phyloP scores from a whole-genome alignment of 2,113 vertebrate species.

The Callipepla squamata region DNA sequence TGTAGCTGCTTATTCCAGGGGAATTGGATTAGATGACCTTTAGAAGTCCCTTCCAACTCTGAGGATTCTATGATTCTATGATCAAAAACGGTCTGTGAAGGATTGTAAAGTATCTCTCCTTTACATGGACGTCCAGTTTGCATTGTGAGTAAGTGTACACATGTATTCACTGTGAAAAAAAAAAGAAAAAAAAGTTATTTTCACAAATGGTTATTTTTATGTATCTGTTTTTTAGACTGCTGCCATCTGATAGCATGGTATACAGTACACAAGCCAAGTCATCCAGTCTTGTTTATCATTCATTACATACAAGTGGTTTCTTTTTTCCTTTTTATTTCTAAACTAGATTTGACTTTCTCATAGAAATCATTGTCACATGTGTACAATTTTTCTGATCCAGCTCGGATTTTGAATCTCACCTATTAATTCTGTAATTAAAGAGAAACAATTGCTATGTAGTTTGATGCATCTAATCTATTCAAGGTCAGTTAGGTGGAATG shows the following conservation, averaged over 20 bases:
- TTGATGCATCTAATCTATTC: background rate
- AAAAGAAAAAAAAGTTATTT: background rate
- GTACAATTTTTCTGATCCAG: background rate
- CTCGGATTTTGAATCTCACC: background rate
- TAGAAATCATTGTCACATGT: background rate
- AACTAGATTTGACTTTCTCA: background rate
- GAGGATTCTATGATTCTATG: too few species aligned
- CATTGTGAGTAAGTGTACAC: background rate
- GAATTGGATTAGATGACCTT: too few species aligned
- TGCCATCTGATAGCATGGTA: background rate
- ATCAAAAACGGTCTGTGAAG: too few species aligned
- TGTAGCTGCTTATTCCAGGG: too few species aligned
- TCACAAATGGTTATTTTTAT: background rate
- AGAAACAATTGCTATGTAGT: background rate
- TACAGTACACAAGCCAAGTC: background rate
- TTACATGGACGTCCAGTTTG: accelerated
- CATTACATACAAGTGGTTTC: background rate
- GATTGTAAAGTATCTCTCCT: background rate
- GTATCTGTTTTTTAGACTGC: background rate
- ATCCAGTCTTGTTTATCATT: background rate
- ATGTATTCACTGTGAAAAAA: background rate
- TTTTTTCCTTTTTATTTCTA: background rate
- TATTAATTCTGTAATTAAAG: background rate
- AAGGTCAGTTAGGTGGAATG: background rate
- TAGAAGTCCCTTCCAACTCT: too few species aligned